A percentile compares a stretch with the other conserved stretches of the same genome.
These are phyloP conservation scores for Melanargia galathea DNA, from an alignment of 2,888 invertebrate species.

Conservation along the genomic window DNA sequence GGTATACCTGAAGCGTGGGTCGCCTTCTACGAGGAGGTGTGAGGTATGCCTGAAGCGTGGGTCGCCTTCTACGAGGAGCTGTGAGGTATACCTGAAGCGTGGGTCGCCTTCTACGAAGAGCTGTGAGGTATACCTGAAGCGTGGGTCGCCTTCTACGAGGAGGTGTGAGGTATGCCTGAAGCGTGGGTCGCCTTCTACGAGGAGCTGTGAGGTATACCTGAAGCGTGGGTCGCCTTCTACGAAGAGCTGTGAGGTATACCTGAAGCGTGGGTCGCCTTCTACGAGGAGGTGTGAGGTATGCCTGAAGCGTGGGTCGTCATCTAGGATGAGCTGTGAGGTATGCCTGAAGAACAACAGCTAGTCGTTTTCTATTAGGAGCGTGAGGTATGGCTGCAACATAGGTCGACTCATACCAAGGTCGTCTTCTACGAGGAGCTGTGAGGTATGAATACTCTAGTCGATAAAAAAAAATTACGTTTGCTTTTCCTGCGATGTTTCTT, in stretches of 20 bases:
- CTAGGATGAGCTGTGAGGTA: constrained; percentile 93
- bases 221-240: constrained; percentile 96
- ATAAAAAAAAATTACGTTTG: no score
- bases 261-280: constrained; percentile 94
- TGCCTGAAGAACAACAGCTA: constrained; percentile 82
- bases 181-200: constrained; percentile 98
- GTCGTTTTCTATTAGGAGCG: constrained; percentile 98
- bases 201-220: constrained; percentile 85
- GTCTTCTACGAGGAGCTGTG: constrained; percentile 98
- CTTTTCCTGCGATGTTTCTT: no score
- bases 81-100: constrained; percentile 78
- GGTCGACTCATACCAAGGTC: constrained; percentile 95
- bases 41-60: constrained; percentile 78
- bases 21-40: constrained; percentile 98
- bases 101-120: constrained; percentile 98
- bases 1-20: constrained; percentile 85
- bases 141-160: constrained; percentile 97
- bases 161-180: constrained; percentile 83
- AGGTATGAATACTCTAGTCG: no score
- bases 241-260: constrained; percentile 89
- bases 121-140: constrained; percentile 83
- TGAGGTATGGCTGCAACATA: constrained; percentile 78
- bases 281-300: constrained; percentile 91
- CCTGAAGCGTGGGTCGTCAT: constrained; percentile 92
- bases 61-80: constrained; percentile 98